Percentiles rank a stretch among this genome's conserved stretches.
Conservation (phyloP, 2,113 vertebrate species). For the Hemiscyllium ocellatum region DNA sequence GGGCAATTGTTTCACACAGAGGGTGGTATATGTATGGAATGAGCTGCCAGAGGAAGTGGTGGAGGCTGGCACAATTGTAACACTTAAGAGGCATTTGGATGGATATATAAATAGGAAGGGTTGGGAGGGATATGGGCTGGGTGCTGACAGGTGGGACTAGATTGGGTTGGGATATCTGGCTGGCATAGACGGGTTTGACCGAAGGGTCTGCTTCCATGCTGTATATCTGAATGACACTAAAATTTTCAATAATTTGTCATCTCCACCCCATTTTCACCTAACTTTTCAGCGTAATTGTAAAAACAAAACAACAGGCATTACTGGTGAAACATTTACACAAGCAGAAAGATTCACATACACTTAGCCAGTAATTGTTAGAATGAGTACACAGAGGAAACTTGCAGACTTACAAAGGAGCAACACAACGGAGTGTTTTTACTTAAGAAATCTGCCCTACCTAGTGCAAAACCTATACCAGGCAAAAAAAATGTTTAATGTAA, state of each 20-base stretch:
- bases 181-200: too few species aligned
- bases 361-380: neutral
- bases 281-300: neutral
- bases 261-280: neutral
- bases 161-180: too few species aligned
- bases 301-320: neutral
- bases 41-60: too few species aligned
- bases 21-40: too few species aligned
- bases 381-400: neutral
- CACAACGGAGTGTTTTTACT: neutral
- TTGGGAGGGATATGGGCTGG: too few species aligned
- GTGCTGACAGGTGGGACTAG: too few species aligned
- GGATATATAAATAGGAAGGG: too few species aligned
- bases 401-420: constrained; percentile 5
- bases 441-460: neutral
- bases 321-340: constrained; percentile 23
- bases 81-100: too few species aligned
- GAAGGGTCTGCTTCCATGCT: too few species aligned
- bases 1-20: too few species aligned
- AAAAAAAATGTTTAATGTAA: neutral
- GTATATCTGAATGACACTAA: neutral
- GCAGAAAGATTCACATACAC: constrained; percentile 15
- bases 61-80: too few species aligned
- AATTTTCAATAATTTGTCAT: neutral
- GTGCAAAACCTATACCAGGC: neutral